Evolutionary conservation across 2,888 invertebrate species (phyloP), one percentile per base, ranked within the genome.

Genomic region (Scotopteryx bipunctaria): DNA sequence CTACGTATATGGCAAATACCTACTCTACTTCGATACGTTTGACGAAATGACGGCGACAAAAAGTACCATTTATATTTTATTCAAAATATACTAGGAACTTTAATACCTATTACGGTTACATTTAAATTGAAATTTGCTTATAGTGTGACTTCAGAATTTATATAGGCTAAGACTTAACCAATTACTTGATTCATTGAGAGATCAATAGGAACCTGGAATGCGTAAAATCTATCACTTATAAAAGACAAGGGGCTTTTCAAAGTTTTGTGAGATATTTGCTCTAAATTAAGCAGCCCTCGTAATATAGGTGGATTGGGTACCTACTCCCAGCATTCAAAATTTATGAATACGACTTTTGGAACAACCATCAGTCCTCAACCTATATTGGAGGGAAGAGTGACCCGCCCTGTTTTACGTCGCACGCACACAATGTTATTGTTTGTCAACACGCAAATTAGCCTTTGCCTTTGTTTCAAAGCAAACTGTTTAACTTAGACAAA

Each of bases 361-460:
- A 44, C 23, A 21, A 11, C 8, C 33, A 11, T 27, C 43, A 44
- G 27, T 25, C 25, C 27, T 16, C 35, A 11, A 33, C 15, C 42
- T n/a, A 42, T 43, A 43, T 32, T 23, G 42, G 21, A 42, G 21
- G 42, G 15, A 43, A 33, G 42, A 32, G 35, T 35, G 42, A 25
- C 43, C 35, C 43, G 43, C 43, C 43, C 27, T n/a, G 31, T 27
- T 44, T 44, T 25, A 35, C 33, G 43, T 27, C 35, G 17, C 43
- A 35, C 43, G 25, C 43, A 44, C 43, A 5, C 43, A 32, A 35
- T 31, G 11, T 44, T 44, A 44, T 44, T 35, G 43, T 44, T 25
- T 27, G 43, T 35, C 33, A 44, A 44, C 43, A 44, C 43, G 43
- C 43, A 44, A 44, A 44, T 44, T 35, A 44, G 16, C 25, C 13